These are phyloP conservation scores for Antennarius maculatus DNA, from an alignment of 2,797 vertebrate species.

Conservation along the genomic window DNA sequence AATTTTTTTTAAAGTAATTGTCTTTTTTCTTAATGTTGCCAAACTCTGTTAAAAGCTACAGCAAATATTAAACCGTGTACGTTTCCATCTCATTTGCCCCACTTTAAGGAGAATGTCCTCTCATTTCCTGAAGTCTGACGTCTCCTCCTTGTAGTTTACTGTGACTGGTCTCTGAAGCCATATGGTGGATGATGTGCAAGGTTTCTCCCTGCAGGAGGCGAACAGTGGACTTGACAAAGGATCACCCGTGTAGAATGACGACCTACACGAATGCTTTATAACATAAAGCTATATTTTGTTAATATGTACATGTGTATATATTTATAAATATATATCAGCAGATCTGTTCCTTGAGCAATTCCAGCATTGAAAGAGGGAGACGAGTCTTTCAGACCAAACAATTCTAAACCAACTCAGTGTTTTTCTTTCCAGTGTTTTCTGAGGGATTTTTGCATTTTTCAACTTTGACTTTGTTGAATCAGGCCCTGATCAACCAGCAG, in stretches of 20 bases:
- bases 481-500: constrained; percentile 67
- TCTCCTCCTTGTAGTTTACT: constrained; percentile 50
- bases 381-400: constrained; percentile 65
- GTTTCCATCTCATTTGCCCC: background rate
- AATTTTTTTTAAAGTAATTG: background rate
- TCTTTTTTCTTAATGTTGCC: no score
- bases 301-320: constrained; percentile 89
- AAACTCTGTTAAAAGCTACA: constrained; percentile 6
- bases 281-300: constrained; percentile 87
- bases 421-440: constrained; percentile 11
- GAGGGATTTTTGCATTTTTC: constrained; percentile 39
- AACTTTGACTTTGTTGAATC: constrained; percentile 46
- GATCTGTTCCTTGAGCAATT: constrained; percentile 77
- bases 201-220: constrained; percentile 50
- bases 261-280: constrained; percentile 78
- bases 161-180: constrained; percentile 77
- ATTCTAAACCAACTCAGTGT: constrained; percentile 40
- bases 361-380: constrained; percentile 59
- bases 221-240: constrained; percentile 45
- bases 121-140: constrained; percentile 30
- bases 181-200: constrained; percentile 59
- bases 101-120: constrained; percentile 19
- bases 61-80: no score
- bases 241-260: constrained; percentile 45
- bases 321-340: constrained; percentile 84